phyloP scores from a whole-genome alignment of 2,113 vertebrate genomes.

The Pardalotus punctatus region DNA sequence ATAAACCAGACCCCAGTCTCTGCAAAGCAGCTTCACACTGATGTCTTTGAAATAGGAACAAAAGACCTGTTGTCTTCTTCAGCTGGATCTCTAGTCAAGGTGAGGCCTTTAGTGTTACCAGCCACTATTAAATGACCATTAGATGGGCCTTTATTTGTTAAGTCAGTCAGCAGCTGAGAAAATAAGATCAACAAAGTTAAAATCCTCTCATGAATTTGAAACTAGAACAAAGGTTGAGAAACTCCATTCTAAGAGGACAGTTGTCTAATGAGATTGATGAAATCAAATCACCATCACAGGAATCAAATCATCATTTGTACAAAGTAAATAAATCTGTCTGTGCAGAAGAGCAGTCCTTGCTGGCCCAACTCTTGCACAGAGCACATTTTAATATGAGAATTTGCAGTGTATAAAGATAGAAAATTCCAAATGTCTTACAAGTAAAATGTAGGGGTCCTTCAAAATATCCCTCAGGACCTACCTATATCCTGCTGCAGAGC shows the following conservation, averaged over 20 bases:
- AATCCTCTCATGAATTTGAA: background rate
- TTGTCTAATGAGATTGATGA: background rate
- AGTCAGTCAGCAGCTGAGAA: background rate
- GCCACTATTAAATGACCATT: background rate
- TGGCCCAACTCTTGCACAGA: background rate
- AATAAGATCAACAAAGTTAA: background rate
- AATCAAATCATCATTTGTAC: background rate
- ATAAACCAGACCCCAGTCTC: background rate
- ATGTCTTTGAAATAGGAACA: background rate
- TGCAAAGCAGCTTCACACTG: background rate
- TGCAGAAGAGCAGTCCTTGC: background rate
- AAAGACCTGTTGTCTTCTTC: background rate
- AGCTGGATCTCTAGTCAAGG: background rate
- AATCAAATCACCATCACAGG: background rate
- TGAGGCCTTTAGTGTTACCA: background rate
- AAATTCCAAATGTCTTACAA: fast-evolving
- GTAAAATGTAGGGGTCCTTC: background rate
- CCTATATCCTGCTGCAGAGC: background rate
- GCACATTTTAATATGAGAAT: background rate
- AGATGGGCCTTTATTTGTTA: background rate
- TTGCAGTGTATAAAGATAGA: background rate
- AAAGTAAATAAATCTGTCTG: background rate
- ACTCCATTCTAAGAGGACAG: background rate
- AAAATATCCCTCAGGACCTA: background rate
- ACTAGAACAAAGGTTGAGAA: background rate